Percentiles rank a stretch among this genome's conserved stretches.
Conservation (phyloP, 2,113 vertebrate species). For the Malurus alboscapulatus region DNA sequence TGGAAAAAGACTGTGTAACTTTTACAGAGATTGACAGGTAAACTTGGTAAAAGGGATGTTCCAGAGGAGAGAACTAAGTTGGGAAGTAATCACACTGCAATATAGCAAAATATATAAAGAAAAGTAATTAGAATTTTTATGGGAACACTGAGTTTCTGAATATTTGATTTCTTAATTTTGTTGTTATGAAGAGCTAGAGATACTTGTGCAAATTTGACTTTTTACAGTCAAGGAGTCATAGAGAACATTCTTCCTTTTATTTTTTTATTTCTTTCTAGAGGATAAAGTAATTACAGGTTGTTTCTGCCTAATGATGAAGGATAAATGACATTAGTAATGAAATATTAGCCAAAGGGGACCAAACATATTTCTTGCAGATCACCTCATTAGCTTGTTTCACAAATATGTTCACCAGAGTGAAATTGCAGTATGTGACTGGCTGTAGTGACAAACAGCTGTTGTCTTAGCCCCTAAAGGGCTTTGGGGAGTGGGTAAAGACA, state of each 20-base stretch:
- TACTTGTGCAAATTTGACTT: not conserved
- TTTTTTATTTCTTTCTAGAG: not conserved
- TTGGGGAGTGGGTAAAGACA: slow-evolving; percentile 65
- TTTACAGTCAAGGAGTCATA: not conserved
- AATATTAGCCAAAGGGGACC: slow-evolving; percentile 76
- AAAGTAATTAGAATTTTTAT: not conserved
- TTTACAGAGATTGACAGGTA: not conserved
- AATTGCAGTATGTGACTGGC: slow-evolving; percentile 61
- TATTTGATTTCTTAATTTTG: not conserved
- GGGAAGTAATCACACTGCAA: not conserved
- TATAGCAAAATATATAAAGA: not conserved
- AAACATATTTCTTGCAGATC: slow-evolving; percentile 62
- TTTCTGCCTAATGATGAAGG: slow-evolving; percentile 73
- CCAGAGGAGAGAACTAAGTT: not conserved
- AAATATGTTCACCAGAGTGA: slow-evolving; percentile 53
- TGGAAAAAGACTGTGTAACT: not conserved
- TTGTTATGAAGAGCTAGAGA: not conserved
- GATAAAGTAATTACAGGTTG: slow-evolving; percentile 44
- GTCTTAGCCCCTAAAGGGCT: slow-evolving; percentile 73
- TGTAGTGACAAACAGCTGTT: slow-evolving; percentile 83
- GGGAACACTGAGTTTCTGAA: not conserved
- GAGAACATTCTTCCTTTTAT: not conserved
- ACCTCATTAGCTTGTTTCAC: slow-evolving; percentile 67
- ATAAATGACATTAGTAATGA: slow-evolving; percentile 75
- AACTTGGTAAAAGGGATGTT: not conserved